Evolutionary conservation across 2,113 vertebrate genomes (phyloP).

Genomic region (Hassar affinis): DNA sequence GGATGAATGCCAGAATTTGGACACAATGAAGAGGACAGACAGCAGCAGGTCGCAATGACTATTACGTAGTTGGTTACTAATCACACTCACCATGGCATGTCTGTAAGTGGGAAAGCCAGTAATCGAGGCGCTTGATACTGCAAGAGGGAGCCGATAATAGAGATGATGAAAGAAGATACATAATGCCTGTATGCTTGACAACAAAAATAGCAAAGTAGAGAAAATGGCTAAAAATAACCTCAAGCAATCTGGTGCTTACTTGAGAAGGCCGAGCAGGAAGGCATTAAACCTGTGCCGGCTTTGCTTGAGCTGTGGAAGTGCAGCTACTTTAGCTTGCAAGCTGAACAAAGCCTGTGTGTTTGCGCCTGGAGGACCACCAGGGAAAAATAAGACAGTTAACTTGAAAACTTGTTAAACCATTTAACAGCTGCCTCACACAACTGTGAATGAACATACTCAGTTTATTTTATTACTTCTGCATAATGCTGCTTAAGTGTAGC

Average conservation of each 20-base stretch:
- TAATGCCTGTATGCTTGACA: background rate
- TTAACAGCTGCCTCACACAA: background rate
- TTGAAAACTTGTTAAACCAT: background rate
- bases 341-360: conserved; percentile 71
- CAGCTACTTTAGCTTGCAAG: conserved; percentile 79
- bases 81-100: conserved; percentile 77
- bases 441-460: background rate
- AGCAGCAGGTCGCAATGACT: background rate
- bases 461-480: background rate
- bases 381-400: conserved; percentile 45
- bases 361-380: conserved; percentile 69
- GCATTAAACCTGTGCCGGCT: conserved; percentile 87
- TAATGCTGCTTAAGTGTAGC: background rate
- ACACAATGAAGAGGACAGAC: background rate
- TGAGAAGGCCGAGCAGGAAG: conserved; percentile 90
- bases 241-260: conserved; percentile 74
- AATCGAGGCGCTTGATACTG: conserved; percentile 86
- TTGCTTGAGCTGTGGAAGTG: conserved; percentile 80
- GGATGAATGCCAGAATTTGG: background rate
- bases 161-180: conserved; percentile 20
- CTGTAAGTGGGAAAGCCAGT: conserved; percentile 89
- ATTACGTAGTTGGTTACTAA: background rate
- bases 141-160: conserved; percentile 23
- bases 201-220: background rate
- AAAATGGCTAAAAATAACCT: background rate